These are phyloP conservation scores for Sardinella longiceps DNA, from an alignment of 2,797 vertebrate genomes.

Conservation along the genomic window DNA sequence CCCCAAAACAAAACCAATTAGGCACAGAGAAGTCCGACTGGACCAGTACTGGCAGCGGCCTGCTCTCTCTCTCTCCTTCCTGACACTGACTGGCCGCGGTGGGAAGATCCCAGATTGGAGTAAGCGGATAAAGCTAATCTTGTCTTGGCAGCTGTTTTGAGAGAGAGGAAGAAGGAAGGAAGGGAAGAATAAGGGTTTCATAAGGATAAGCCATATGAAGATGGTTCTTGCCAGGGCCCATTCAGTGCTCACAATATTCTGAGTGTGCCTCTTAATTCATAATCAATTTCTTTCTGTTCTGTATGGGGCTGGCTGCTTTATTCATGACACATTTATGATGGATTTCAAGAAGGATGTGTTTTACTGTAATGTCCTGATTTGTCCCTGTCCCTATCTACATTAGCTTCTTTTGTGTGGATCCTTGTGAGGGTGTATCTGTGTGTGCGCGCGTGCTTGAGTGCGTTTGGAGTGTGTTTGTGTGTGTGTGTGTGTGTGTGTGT, in stretches of 20 bases:
- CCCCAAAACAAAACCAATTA: slow-evolving; percentile 5
- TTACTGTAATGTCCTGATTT: slow-evolving; percentile 19
- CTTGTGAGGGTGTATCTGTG: neutral
- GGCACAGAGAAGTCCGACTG: neutral
- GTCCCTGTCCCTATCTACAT: neutral
- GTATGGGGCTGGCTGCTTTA: neutral
- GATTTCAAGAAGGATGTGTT: neutral
- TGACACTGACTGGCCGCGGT: neutral
- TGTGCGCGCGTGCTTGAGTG: neutral
- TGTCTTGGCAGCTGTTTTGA: neutral
- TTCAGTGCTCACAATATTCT: neutral
- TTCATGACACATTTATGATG: neutral
- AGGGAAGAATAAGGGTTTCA: slow-evolving; percentile 2
- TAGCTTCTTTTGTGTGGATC: neutral
- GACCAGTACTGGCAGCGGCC: neutral
- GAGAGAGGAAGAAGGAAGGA: neutral
- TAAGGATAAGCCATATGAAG: slow-evolving; percentile 19
- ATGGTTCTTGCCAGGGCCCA: neutral
- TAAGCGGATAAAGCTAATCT: slow-evolving; percentile 18
- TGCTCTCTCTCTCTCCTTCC: neutral
- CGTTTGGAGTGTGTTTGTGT: neutral
- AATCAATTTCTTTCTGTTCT: slow-evolving; percentile 6
- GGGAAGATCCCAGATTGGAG: neutral
- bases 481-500: neutral
- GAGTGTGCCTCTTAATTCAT: neutral